Evolutionary conservation across 2,113 vertebrate species (phyloP), one percentile per base, ranked within the genome.

Genomic region (Heterotis niloticus): DNA sequence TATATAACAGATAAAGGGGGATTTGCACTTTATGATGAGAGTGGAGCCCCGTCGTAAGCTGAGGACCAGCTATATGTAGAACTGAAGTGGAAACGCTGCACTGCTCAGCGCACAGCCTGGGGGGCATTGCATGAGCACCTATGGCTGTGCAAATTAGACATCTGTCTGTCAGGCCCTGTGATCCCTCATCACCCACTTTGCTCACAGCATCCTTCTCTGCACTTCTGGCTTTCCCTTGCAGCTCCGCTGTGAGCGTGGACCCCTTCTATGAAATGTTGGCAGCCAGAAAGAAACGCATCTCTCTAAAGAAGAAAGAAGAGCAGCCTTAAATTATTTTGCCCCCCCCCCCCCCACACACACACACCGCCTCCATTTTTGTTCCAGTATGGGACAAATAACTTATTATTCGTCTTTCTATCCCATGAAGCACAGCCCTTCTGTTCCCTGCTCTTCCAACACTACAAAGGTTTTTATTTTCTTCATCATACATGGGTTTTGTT

Each of bases 201-300:
- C 65, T 78, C 44, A 64, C 79, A 84, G 60, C 87, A 16, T 84
- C 74, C 75, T 66, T 85, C 79, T 80, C 26, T 79, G 62, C 76
- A 83, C 66, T 80, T n/a, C 78, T 54, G 72, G 81, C 64, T 79
- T 52, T 66, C 83, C 78, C 51, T 54, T 0, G 0, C 88, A 97
- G 96, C 81, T 95, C 95, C 5, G 95, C 95, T 0, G 95, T 97
- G 84, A 97, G 96, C 0, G 94, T 96, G 83, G 96, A 97, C 83
- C 96, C 96, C 29, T 97, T 97, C 91, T 97, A 97, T 5, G 96
- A 97, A 88, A 96, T 97, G 96, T 88, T 96, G n/a, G 95, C 96
- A 0, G 95, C 95, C 16, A 91, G 96, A 78, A 97, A 97, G 93
- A 97, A 97, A 82, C 93, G 95, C 80, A 96, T 97, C 89, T 96